Evolutionary conservation across 2,113 vertebrate genomes (phyloP), one percentile per base, ranked within the genome.

Genomic region (Lagopus muta): DNA sequence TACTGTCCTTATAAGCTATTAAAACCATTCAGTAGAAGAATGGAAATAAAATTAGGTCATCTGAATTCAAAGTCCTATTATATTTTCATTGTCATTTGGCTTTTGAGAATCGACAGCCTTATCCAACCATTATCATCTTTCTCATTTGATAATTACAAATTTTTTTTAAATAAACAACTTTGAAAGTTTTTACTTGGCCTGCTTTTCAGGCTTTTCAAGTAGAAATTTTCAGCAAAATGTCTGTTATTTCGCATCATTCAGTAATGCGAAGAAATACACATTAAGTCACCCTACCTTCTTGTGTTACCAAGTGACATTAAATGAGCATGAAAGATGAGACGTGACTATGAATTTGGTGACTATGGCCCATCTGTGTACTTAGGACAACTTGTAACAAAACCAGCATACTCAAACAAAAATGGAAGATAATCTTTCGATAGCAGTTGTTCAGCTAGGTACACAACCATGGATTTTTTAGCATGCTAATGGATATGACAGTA

Each of bases 11-110:
- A 77, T 11, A 83, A 90, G 66, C 88, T 73, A 90, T 92, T 90
- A 93, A 78, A 83, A 38, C 3, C 34, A 67, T 60, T 71, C 92
- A 91, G 92, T 90, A 90, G 88, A 86, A 96, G 93, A 92, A 80
- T 50, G 36, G 60, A 93, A 88, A 90, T 82, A 86, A 94, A 91
- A 95, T 71, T 54, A 86, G 24, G 45, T 64, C n/a, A 14, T 77
- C 64, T 94, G 71, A 86, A 91, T 89, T 88, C 82, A 82, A 77
- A 80, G 28, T 60, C 55, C 25, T 89, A 48, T 95, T 89, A 91
- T 91, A 74, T 86, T 92, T 92, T 79, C 62, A 61, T 82, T 92
- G 58, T 85, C 79, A 38, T 65, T 67, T 42, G 38, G 32, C 40
- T 80, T 77, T 94, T 77, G 25, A 60, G 43, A 64, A 81, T 88